These are phyloP conservation scores for Alentia gelatinosa DNA, from an alignment of 2,888 invertebrate genomes.

Conservation along the genomic window DNA sequence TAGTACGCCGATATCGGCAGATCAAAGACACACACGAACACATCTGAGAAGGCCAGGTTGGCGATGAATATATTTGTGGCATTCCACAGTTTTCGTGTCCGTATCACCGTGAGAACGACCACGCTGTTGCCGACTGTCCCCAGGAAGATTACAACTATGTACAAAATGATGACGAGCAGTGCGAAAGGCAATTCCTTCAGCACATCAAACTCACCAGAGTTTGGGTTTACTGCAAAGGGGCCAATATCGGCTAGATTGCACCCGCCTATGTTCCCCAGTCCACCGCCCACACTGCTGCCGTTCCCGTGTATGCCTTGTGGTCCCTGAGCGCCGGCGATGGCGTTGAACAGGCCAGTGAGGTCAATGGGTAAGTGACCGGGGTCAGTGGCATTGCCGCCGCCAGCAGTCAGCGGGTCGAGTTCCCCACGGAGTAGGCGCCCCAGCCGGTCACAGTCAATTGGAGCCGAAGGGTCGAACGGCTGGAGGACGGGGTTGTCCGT, in stretches of 20 bases:
- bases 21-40: constrained; percentile 77
- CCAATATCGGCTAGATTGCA: constrained; percentile 16
- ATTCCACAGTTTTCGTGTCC: constrained; percentile 74
- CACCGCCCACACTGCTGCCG: not conserved
- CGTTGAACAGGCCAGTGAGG: not conserved
- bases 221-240: constrained; percentile 17
- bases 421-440: constrained; percentile 2
- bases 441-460: not conserved
- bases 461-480: not conserved
- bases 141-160: constrained; percentile 71
- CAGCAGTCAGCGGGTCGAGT: not conserved
- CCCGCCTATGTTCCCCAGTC: not conserved
- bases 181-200: constrained; percentile 56
- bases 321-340: not conserved
- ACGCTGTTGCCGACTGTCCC: constrained; percentile 77
- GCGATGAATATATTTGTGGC: constrained; percentile 79
- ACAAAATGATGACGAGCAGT: constrained; percentile 60
- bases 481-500: not conserved
- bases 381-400: not conserved
- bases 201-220: constrained; percentile 59
- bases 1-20: constrained; percentile 79
- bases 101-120: constrained; percentile 74
- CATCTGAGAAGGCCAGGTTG: constrained; percentile 77
- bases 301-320: not conserved
- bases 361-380: not conserved